Percentiles rank a stretch among this genome's conserved stretches.
Conservation (phyloP, 2,797 vertebrate species). For the Muraenolepis orangiensis region DNA sequence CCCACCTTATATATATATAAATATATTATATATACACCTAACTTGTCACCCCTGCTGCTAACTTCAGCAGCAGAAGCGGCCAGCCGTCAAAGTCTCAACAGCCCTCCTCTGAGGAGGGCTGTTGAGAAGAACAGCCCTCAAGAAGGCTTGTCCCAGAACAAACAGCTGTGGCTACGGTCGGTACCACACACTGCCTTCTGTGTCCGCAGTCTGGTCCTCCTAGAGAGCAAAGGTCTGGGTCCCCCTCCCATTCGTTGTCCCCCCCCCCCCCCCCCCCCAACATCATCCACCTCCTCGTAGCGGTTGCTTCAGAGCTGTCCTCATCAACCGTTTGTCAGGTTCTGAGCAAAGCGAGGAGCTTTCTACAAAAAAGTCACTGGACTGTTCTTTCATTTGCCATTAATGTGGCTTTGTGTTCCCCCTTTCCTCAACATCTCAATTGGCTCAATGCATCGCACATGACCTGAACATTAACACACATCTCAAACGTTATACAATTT, state of each 20-base stretch:
- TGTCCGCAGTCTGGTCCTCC: slow-evolving; percentile 13
- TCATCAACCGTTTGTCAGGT: neutral
- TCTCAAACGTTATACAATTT: neutral
- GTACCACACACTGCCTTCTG: slow-evolving; percentile 1
- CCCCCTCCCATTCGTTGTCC: too few species aligned
- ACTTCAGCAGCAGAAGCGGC: too few species aligned
- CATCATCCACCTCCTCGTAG: slow-evolving; percentile 29
- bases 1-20: too few species aligned
- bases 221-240: slow-evolving; percentile 7
- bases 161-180: slow-evolving; percentile 21
- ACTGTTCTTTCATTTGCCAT: neutral
- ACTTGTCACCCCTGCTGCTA: too few species aligned
- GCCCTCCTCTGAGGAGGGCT: too few species aligned
- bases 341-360: neutral
- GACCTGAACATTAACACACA: neutral
- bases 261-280: slow-evolving; percentile 8
- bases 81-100: slow-evolving; percentile 1
- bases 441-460: neutral
- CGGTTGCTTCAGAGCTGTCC: slow-evolving; percentile 15
- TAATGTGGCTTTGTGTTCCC: neutral
- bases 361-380: neutral
- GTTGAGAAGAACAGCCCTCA: too few species aligned
- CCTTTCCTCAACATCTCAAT: neutral
- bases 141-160: too few species aligned
- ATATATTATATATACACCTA: too few species aligned